phyloP scores from a whole-genome alignment of 1,140 invertebrate species.

The Drosophila azteca region DNA sequence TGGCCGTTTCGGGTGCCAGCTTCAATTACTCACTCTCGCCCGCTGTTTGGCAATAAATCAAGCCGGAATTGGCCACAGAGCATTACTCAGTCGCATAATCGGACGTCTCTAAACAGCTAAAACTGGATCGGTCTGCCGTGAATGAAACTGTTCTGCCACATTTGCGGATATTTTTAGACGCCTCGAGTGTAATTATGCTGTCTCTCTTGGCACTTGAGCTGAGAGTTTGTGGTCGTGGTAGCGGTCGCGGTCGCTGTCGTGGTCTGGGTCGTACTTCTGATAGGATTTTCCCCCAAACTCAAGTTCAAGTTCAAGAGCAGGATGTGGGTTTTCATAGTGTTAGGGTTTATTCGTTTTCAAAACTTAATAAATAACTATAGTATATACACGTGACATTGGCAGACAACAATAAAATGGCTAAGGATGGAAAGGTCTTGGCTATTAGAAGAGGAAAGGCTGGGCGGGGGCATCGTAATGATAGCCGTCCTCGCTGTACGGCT shows the following conservation, averaged over 20 bases:
- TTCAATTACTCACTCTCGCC: slow-evolving; percentile 67
- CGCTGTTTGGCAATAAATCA: slow-evolving; percentile 71
- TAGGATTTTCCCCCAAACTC: slow-evolving; percentile 49
- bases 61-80: slow-evolving; percentile 55
- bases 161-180: slow-evolving; percentile 47
- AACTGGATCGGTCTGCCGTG: slow-evolving; percentile 13
- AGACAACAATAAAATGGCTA: slow-evolving; percentile 54
- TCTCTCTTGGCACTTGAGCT: slow-evolving; percentile 60
- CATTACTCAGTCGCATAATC: slow-evolving; percentile 32
- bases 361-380: slow-evolving; percentile 68
- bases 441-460: slow-evolving; percentile 67
- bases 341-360: slow-evolving; percentile 51
- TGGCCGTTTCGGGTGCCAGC: slow-evolving; percentile 37
- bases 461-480: slow-evolving; percentile 70
- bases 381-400: slow-evolving; percentile 63
- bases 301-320: slow-evolving; percentile 37
- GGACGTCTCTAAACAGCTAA: slow-evolving; percentile 4
- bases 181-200: slow-evolving; percentile 60
- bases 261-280: slow-evolving; percentile 19
- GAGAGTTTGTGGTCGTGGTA: not conserved
- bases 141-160: slow-evolving; percentile 56
- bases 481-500: slow-evolving; percentile 64
- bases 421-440: not conserved
- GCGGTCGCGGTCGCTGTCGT: slow-evolving; percentile 5
- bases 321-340: slow-evolving; percentile 40